A percentile compares a stretch with the other conserved stretches of the same genome.
Evolutionary conservation across 1,140 invertebrate species (phyloP).

Genomic region (Drosophila baimaii): DNA sequence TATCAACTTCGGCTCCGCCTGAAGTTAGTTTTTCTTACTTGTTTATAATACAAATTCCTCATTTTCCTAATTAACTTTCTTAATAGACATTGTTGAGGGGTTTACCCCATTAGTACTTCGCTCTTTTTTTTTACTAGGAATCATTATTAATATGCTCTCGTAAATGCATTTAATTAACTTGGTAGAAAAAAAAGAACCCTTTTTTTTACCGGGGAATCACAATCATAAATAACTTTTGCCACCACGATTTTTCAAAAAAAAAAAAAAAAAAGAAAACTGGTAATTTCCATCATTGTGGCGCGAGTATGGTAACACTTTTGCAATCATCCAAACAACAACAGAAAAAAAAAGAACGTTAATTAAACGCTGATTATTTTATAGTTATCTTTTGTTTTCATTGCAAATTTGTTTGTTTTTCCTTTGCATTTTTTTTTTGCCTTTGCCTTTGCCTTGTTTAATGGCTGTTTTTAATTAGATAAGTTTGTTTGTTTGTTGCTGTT

Average conservation of each 20-base stretch:
- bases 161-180: background rate
- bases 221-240: slow-evolving; percentile 19
- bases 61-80: slow-evolving; percentile 2
- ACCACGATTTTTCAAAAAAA: background rate
- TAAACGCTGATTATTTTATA: slow-evolving; percentile 45
- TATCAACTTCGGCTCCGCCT: too few species aligned
- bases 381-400: slow-evolving; percentile 39
- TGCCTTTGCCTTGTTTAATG: slow-evolving; percentile 33
- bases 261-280: too few species aligned
- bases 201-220: background rate
- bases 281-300: background rate
- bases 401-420: slow-evolving; percentile 33
- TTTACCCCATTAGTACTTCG: too few species aligned
- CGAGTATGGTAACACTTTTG: slow-evolving; percentile 7
- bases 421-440: slow-evolving; percentile 5
- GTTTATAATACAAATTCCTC: background rate
- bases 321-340: slow-evolving; percentile 12
- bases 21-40: too few species aligned
- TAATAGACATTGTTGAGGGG: background rate
- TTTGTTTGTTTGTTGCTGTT: slow-evolving; percentile 30
- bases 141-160: slow-evolving; percentile 19
- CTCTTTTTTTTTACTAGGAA: background rate
- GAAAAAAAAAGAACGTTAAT: slow-evolving; percentile 33
- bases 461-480: slow-evolving; percentile 49
- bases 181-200: background rate